Evolutionary conservation across 2,888 invertebrate species (phyloP).

Genomic region (Tuberolachnus salignus): DNA sequence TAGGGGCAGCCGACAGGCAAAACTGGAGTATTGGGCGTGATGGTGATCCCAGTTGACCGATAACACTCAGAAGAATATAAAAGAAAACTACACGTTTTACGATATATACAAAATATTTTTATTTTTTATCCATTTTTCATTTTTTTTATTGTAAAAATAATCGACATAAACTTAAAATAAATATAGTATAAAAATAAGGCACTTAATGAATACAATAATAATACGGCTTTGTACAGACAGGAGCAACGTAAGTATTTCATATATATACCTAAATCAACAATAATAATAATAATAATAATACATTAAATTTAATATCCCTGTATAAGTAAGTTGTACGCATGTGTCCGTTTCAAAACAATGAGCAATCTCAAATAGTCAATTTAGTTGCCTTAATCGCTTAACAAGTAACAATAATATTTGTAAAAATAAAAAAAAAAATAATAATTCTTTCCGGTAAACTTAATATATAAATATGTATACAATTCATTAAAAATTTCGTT

Average conservation of each 20-base stretch:
- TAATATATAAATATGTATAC: constrained; percentile 19
- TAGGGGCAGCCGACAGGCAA: too few relatives aligned
- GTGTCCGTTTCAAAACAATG: constrained; percentile 18
- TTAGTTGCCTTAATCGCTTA: constrained; percentile 4
- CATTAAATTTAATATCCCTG: constrained; percentile 33
- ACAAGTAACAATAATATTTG: constrained; percentile 42
- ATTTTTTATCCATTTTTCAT: too few relatives aligned
- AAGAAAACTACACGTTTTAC: not conserved
- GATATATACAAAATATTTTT: constrained; percentile 39
- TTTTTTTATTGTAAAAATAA: constrained; percentile 48
- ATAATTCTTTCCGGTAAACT: constrained; percentile 13
- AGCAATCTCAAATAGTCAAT: constrained; percentile 49
- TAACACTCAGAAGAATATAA: too few relatives aligned
- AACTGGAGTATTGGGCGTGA: too few relatives aligned
- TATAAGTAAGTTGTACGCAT: not conserved
- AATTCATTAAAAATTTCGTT: constrained; percentile 6
- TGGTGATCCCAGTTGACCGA: too few relatives aligned
- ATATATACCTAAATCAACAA: not conserved
- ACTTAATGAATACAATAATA: constrained; percentile 37
- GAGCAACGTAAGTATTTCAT: not conserved
- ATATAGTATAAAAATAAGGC: constrained; percentile 43
- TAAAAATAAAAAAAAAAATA: constrained; percentile 38
- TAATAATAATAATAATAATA: not conserved
- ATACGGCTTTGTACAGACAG: constrained; percentile 42
- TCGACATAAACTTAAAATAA: constrained; percentile 53